Evolutionary conservation across 2,113 vertebrate species (phyloP), one percentile per base, ranked within the genome.

Genomic region (Boleophthalmus pectinirostris): DNA sequence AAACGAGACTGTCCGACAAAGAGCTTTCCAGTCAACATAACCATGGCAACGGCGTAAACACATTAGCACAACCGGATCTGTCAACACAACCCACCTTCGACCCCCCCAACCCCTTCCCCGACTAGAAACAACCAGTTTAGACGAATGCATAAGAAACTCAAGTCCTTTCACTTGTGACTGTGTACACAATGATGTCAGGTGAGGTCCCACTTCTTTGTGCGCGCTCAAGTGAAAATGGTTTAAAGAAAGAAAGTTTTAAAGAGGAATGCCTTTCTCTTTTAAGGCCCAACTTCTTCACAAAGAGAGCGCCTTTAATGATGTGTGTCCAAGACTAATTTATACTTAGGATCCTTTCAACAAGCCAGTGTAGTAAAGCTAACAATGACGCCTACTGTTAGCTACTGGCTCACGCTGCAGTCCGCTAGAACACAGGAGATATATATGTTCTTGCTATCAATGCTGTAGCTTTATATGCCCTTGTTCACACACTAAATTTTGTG

Each of bases 1-100:
- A 51, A 47, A 64, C n/a, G 65, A n/a, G 25, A 56, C 70, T 45
- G 24, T 29, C 8, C 33, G 57, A 54, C 76, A 53, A 25, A 5
- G 18, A 16, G 66, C 68, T 68, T 53, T 61, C 5, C 33, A 63
- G 24, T 82, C 15, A 12, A 38, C 5, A 49, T 78, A 66, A 64
- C 82, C 73, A 38, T 67, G 81, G 70, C 65, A 85, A 84, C 76
- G 0, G 12, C 4, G 51, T 68, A 68, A 75, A 86, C 68, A 75
- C 69, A 43, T 58, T 24, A 60, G n/a, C 10, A 10, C 61, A 78
- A 65, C 53, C 63, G 47, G 25, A 83, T 72, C 67, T 23, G 54
- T 68, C 35, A 24, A 20, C 35, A 21, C 70, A 68, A 73, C 43
- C 47, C 2, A 72, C 75, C 79, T 78, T 77, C 70, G 73, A 74